Conservation (phyloP, 2,113 vertebrate genomes). For the Perognathus longimembris region DNA sequence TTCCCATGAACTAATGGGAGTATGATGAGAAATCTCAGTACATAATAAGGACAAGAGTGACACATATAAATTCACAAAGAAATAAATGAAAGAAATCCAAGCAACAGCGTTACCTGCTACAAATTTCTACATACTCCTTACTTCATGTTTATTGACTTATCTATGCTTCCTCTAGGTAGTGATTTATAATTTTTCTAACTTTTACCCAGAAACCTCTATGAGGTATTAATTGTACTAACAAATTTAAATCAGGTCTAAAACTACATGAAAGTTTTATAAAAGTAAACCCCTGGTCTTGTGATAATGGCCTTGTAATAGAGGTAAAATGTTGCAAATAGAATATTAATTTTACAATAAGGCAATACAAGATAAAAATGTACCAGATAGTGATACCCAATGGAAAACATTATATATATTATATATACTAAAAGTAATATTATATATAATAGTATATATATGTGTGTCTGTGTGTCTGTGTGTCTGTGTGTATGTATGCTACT, state of each 20-base stretch:
- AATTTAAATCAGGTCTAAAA: neutral
- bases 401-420: neutral
- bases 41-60: neutral
- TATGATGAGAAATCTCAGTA: neutral
- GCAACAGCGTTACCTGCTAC: neutral
- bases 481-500: too few relatives aligned
- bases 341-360: neutral
- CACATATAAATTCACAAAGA: neutral
- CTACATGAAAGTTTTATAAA: neutral
- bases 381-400: neutral
- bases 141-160: neutral
- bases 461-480: too few relatives aligned
- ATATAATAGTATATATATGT: too few relatives aligned
- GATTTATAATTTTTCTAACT: neutral
- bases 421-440: too few relatives aligned
- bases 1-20: neutral
- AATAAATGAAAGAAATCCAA: neutral
- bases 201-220: neutral
- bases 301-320: neutral
- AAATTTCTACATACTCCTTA: neutral
- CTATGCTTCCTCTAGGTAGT: too few relatives aligned
- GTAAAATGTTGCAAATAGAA: neutral
- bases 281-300: neutral
- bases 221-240: neutral
- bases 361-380: rapidly evolving